These are phyloP conservation scores for Rhabditophanes sp. DNA, from an alignment of 2,888 invertebrate species.

Conservation along the genomic window DNA sequence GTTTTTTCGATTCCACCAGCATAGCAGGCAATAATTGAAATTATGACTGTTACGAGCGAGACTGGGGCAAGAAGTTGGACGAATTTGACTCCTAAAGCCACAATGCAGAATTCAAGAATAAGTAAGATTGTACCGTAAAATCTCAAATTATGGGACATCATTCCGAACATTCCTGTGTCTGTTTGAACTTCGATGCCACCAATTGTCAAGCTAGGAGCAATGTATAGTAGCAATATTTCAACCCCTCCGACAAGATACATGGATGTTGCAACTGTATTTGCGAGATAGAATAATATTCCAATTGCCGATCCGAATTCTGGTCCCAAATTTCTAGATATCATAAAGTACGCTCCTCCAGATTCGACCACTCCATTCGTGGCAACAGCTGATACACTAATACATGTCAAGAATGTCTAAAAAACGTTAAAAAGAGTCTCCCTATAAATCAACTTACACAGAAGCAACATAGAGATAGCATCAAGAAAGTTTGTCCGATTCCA, in stretches of 20 bases:
- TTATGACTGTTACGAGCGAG: constrained; percentile 82
- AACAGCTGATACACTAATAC: constrained; percentile 97
- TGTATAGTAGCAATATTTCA: constrained; percentile 41
- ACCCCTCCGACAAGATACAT: constrained; percentile 85
- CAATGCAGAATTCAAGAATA: constrained; percentile 71
- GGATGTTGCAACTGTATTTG: constrained; percentile 89
- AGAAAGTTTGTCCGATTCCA: constrained; percentile 77
- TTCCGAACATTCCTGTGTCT: constrained; percentile 30
- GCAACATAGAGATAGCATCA: constrained; percentile 67
- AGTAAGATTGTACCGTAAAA: constrained; percentile 82
- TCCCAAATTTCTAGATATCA: constrained; percentile 76
- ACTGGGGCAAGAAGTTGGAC: constrained; percentile 90
- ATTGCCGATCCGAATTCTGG: constrained; percentile 99
- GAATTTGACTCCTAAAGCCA: constrained; percentile 78
- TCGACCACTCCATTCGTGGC: constrained; percentile 98
- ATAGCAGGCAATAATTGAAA: constrained; percentile 87
- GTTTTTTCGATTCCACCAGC: constrained; percentile 67
- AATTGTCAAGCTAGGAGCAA: constrained; percentile 36
- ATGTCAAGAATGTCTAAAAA: constrained; percentile 48
- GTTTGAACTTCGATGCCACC: constrained; percentile 38
- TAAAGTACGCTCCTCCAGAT: constrained; percentile 85
- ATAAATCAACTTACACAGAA: constrained; percentile 45
- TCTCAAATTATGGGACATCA: constrained; percentile 91
- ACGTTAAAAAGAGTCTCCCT: not conserved
- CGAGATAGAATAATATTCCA: constrained; percentile 93